Base-by-base conservation (phyloP, 2,113 vertebrate species). In the Tursiops truncatus region DNA sequence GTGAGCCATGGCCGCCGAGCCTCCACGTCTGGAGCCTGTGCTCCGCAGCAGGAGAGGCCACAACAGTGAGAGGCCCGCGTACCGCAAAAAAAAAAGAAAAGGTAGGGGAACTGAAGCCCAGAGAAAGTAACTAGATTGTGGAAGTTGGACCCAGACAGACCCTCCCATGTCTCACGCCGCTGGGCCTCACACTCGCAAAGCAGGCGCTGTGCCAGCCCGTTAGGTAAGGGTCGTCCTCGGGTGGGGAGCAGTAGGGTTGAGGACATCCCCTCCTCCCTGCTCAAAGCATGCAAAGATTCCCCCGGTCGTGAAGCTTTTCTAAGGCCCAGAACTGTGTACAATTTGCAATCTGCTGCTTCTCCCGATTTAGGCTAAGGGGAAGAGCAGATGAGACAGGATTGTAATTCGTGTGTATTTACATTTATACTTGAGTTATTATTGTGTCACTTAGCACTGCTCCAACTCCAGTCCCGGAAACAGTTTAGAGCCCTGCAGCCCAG, bases 101-200 rank as follows among this genome's bases (percentile, higher is more conserved):
- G 6, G 31, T 6, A 6, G 18, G 33, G 44, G 6, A 73, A 50
- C 7, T 11, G 25, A 60, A 80, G 77, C 38, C 74, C 67, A 58
- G 23, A 25, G 15, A 36, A 36, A 36, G 44, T 31, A 28, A 80
- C 47, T n/a, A 44, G 68, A 14, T 36, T 11, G 6, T 28, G 6
- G 31, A 31, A 60, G 58, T 15, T 8, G 2, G 5, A 20, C 33
- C 63, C 58, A 0, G 50, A 31, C 53, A 94, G 81, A 53, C 53
- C 14, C 28, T 63, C 38, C 63, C 71, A n/a, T 44, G 44, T 44
- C 28, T 44, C 73, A 20, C 0, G 31, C 26, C 33, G 0, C 31
- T 3, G 1, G 5, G 44, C 18, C 1, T 0, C 3, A 2, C 2
- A 13, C 25, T 20, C 10, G 0, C 58, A 86, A 58, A 36, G 41